A percentile compares a stretch with the other conserved stretches of the same genome.
Conservation (phyloP, 2,113 vertebrate genomes). For the Sceloporus undulatus region DNA sequence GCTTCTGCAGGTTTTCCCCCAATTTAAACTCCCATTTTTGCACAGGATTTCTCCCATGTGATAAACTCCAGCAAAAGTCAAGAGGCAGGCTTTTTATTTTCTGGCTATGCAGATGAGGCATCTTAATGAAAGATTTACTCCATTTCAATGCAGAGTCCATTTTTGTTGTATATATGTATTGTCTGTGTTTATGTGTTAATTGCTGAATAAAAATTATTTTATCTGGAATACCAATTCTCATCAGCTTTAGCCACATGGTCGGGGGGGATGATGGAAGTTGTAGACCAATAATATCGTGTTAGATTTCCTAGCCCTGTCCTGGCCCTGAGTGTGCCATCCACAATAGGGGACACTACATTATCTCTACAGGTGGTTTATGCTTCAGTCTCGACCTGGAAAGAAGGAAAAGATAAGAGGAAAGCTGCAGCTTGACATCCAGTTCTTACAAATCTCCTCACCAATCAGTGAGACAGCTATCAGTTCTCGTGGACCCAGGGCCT, state of each 20-base stretch:
- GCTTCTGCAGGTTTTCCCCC: too few relatives aligned
- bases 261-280: not conserved
- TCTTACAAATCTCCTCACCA: conserved; percentile 33
- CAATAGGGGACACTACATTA: not conserved
- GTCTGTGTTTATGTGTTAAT: too few relatives aligned
- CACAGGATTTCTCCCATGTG: too few relatives aligned
- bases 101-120: not conserved
- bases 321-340: not conserved
- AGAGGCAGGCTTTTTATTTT: not conserved
- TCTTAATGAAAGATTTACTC: not conserved
- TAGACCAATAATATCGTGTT: not conserved
- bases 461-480: not conserved
- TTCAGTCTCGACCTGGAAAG: conserved; percentile 34
- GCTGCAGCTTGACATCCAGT: conserved; percentile 43
- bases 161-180: too few relatives aligned
- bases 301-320: not conserved
- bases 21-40: too few relatives aligned
- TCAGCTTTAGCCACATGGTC: not conserved
- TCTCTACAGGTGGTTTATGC: conserved; percentile 39
- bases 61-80: not conserved
- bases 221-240: not conserved
- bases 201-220: too few relatives aligned
- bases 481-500: not conserved
- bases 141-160: not conserved
- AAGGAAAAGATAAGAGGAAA: conserved; percentile 30